A percentile compares a stretch with the other conserved stretches of the same genome.
These are phyloP conservation scores for Xestobium rufovillosum DNA, from an alignment of 2,888 invertebrate genomes.

Conservation along the genomic window DNA sequence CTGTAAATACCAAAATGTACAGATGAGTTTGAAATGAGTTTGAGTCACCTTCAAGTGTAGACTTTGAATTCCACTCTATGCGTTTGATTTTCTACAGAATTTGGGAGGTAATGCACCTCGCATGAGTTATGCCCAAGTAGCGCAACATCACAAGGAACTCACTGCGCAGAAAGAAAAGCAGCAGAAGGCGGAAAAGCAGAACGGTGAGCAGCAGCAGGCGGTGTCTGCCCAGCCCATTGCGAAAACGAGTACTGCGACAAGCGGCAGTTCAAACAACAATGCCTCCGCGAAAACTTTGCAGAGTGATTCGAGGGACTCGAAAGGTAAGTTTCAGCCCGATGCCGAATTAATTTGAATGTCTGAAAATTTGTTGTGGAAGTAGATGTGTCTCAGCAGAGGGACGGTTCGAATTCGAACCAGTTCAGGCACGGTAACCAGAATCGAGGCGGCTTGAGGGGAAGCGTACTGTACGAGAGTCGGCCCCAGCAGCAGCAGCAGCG, in stretches of 20 bases:
- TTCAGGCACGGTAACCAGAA: constrained; percentile 21
- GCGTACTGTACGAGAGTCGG: too few species aligned
- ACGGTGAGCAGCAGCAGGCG: constrained; percentile 16
- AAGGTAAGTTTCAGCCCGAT: constrained; percentile 19
- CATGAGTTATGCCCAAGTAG: constrained; percentile 61
- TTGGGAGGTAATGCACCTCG: constrained; percentile 38
- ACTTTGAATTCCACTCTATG: too few species aligned
- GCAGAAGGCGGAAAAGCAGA: constrained; percentile 27
- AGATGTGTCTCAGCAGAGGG: constrained; percentile 4
- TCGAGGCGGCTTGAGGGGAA: constrained; percentile 9
- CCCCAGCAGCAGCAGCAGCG: constrained; percentile 1
- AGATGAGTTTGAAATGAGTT: too few species aligned
- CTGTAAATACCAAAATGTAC: too few species aligned
- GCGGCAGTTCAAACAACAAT: constrained; percentile 18
- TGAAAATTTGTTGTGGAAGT: background rate
- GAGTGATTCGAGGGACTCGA: constrained; percentile 23
- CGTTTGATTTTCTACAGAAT: too few species aligned
- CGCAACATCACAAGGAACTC: constrained; percentile 54
- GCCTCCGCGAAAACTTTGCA: constrained; percentile 25
- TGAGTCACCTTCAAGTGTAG: too few species aligned
- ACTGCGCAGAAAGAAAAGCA: constrained; percentile 35
- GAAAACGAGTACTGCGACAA: constrained; percentile 10
- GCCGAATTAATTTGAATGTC: constrained; percentile 1
- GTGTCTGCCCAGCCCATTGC: too few species aligned
- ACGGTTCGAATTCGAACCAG: constrained; percentile 13